These are phyloP conservation scores for Micrastur ruficollis DNA, from an alignment of 2,797 vertebrate genomes.

Conservation along the genomic window DNA sequence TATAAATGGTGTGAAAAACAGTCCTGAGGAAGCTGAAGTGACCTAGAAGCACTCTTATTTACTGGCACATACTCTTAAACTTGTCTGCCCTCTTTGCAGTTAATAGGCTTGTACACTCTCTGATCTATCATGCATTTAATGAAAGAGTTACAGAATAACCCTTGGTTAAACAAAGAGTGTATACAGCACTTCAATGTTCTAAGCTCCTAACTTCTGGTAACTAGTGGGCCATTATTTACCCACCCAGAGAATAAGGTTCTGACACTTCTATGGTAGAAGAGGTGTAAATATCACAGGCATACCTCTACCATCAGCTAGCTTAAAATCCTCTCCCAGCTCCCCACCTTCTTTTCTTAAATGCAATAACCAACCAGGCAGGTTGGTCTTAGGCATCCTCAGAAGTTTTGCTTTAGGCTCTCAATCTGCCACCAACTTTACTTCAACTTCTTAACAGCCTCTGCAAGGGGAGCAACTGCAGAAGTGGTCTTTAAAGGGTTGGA, in stretches of 20 bases:
- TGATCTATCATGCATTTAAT: neutral
- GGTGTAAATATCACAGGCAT: neutral
- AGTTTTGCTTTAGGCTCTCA: neutral
- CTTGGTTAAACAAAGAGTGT: neutral
- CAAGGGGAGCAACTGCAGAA: neutral
- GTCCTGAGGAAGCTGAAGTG: neutral
- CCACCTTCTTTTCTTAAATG: neutral
- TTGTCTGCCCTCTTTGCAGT: neutral
- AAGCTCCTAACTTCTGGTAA: neutral
- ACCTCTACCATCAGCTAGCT: neutral
- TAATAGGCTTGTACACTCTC: neutral
- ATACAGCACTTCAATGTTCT: neutral
- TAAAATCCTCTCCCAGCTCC: neutral
- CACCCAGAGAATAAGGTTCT: neutral
- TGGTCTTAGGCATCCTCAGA: neutral
- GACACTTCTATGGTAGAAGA: neutral
- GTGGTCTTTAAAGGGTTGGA: neutral
- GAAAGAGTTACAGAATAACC: neutral
- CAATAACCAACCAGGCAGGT: neutral
- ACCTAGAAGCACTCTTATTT: neutral
- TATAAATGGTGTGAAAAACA: neutral
- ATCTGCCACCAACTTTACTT: neutral
- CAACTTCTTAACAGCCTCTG: neutral
- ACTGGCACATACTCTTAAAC: neutral
- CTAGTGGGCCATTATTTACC: neutral